phyloP scores from a whole-genome alignment of 92 coral and sea anemone genomes.

The Pocillopora meandrina region DNA sequence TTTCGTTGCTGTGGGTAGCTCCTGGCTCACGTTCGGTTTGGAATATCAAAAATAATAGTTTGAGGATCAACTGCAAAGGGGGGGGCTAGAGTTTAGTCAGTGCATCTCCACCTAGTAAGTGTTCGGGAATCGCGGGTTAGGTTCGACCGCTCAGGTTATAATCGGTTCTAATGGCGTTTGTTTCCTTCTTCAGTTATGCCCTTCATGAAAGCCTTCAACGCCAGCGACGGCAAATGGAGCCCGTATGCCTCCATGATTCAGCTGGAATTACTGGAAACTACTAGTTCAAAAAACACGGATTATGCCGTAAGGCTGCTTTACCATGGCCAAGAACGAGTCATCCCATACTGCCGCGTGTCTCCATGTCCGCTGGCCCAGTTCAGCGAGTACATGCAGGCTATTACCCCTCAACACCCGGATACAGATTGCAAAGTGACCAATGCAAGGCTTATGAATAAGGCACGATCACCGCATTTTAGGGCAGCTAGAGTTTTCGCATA shows the following conservation, averaged over 20 bases:
- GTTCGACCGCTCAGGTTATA: not conserved
- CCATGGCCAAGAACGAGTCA: conserved; percentile 68
- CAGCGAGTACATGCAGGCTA: conserved; percentile 54
- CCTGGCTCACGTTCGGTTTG: no score
- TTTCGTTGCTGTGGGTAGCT: no score
- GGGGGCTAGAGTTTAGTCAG: no score
- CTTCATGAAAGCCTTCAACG: conserved; percentile 77
- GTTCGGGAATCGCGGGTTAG: not conserved
- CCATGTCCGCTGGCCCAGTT: conserved; percentile 79
- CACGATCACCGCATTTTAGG: conserved; percentile 22
- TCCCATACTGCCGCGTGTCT: conserved; percentile 77
- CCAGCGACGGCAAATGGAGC: conserved; percentile 81
- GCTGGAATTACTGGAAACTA: conserved; percentile 72
- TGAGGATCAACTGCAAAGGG: no score
- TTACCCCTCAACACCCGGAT: conserved; percentile 63
- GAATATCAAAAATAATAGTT: no score
- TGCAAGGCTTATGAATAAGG: conserved; percentile 29
- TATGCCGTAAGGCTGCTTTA: conserved; percentile 80
- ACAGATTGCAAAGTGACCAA: conserved; percentile 66
- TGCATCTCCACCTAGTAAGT: no score
- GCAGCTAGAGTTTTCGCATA: conserved; percentile 1
- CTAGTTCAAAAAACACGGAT: conserved; percentile 27
- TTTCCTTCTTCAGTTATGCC: conserved; percentile 65
- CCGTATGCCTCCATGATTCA: conserved; percentile 88
- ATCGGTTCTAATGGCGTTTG: not conserved